Base-by-base conservation (phyloP, 2,113 vertebrate species). In the Pagrus major region DNA sequence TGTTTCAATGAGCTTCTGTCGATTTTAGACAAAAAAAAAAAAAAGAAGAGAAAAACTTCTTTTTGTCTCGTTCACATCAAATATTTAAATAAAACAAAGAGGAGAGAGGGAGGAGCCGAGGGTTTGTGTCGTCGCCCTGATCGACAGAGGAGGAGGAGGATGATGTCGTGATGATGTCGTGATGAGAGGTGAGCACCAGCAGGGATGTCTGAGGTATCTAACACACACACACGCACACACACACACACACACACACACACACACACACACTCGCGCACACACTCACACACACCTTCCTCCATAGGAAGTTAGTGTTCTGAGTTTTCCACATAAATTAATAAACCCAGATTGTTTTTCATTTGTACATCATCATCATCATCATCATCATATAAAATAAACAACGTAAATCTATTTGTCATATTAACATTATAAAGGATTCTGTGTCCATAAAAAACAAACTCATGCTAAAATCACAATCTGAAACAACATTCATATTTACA, bases 401-500 rank as follows among this genome's bases (percentile, higher is more conserved):
- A 58, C 70, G 35, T 6, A 33, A 37, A 51, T 63, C 27, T 72
- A 1, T 64, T 47, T 49, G 1, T 66, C 14, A 23, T 52, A 35
- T 70, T 4, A 51, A 47, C 63, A 31, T 65, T 35, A 39, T 20
- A 73, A 61, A 73, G 14, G 29, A 72, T 20, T 73, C 14, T 4
- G 2, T 41, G n/a, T 68, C 29, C 16, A 46, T 54, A 70, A 63
- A 74, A 77, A 78, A 78, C 74, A 77, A 60, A 69, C 11, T 77
- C 58, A 65, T 80, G 69, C 77, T 72, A 29, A 58, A 80, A 37
- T 9, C 49, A 58, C 54, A 52, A 52, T 46, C 51, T 59, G 42
- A 18, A 54, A 39, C 15, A 71, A 76, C 44, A 31, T 46, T 72
- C 68, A 72, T 78, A 56, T 79, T 5, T 71, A 71, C 77, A 71